A percentile compares a stretch with the other conserved stretches of the same genome.
Conservation (phyloP, 1,140 invertebrate genomes). For the Yoshiicerus persimilis region DNA sequence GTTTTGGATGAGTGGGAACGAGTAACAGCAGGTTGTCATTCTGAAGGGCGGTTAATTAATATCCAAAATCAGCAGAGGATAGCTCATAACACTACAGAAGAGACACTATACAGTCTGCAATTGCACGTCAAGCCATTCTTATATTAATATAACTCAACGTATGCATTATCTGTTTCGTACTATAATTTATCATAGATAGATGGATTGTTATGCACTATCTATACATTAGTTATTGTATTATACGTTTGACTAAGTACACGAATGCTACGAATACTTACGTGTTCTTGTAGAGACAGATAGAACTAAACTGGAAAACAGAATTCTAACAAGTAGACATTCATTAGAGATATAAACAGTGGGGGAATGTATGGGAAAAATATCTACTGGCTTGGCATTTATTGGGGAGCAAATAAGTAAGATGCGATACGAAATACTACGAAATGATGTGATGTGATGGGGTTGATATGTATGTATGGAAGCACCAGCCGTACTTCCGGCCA, state of each 20-base stretch:
- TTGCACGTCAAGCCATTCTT: too few species aligned
- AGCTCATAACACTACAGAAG: not conserved
- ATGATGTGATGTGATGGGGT: slow-evolving; percentile 21
- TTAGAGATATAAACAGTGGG: not conserved
- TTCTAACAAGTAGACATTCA: not conserved
- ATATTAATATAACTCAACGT: too few species aligned
- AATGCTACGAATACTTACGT: not conserved
- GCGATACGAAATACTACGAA: slow-evolving; percentile 20
- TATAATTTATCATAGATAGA: too few species aligned
- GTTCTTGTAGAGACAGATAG: not conserved
- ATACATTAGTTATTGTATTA: not conserved
- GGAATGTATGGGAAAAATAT: slow-evolving; percentile 35
- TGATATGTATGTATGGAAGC: slow-evolving; percentile 46
- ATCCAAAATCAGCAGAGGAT: slow-evolving; percentile 44
- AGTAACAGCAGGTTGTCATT: slow-evolving; percentile 46
- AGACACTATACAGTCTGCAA: not conserved
- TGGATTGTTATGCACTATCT: too few species aligned
- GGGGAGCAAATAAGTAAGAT: slow-evolving; percentile 26
- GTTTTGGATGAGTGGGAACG: slow-evolving; percentile 43
- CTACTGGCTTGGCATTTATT: not conserved
- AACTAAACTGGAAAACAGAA: not conserved
- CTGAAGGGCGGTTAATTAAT: slow-evolving; percentile 47
- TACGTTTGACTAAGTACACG: not conserved
- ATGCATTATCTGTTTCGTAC: not conserved
- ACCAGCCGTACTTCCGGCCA: slow-evolving; percentile 50